A percentile compares a stretch with the other conserved stretches of the same genome.
These are phyloP conservation scores for Chrysoperla carnea DNA, from an alignment of 1,140 invertebrate genomes.

Conservation along the genomic window DNA sequence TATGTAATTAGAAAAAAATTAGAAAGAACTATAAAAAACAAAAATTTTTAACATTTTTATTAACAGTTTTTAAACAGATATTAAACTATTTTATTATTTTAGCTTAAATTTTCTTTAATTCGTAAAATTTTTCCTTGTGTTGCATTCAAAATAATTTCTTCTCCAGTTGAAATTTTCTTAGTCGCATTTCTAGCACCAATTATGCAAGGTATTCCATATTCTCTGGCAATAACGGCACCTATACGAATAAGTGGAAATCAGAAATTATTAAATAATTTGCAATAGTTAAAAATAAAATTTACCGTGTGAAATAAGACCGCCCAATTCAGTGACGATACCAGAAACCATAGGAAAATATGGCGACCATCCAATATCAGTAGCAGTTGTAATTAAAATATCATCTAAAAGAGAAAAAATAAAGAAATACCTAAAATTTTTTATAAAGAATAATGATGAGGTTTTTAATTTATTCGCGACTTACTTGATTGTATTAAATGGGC, in stretches of 20 bases:
- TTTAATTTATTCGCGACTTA: neutral
- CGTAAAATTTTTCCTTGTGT: too few relatives aligned
- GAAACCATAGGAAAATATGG: constrained; percentile 68
- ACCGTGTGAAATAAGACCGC: constrained; percentile 74
- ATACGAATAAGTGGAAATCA: constrained; percentile 7
- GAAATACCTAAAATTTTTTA: constrained; percentile 2
- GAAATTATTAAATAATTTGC: constrained; percentile 2
- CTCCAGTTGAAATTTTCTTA: neutral
- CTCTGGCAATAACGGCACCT: constrained; percentile 65
- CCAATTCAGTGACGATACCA: constrained; percentile 70
- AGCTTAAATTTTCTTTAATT: too few relatives aligned
- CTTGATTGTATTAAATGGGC: constrained; percentile 14
- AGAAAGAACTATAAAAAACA: too few relatives aligned
- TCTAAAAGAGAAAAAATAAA: constrained; percentile 25
- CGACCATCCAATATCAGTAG: constrained; percentile 80
- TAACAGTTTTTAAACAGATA: too few relatives aligned
- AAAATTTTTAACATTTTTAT: too few relatives aligned
- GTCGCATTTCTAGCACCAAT: constrained; percentile 33
- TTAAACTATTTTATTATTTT: too few relatives aligned
- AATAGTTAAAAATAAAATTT: constrained; percentile 10
- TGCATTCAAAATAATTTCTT: neutral
- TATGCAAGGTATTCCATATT: constrained; percentile 66
- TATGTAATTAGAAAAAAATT: too few relatives aligned
- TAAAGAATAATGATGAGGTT: constrained; percentile 4
- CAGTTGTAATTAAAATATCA: constrained; percentile 61